Evolutionary conservation across 37 sponge, comb jelly and placozoan genomes (phyloP), one percentile per base, ranked within the genome.

Genomic region (Cliona cf. orientalis): DNA sequence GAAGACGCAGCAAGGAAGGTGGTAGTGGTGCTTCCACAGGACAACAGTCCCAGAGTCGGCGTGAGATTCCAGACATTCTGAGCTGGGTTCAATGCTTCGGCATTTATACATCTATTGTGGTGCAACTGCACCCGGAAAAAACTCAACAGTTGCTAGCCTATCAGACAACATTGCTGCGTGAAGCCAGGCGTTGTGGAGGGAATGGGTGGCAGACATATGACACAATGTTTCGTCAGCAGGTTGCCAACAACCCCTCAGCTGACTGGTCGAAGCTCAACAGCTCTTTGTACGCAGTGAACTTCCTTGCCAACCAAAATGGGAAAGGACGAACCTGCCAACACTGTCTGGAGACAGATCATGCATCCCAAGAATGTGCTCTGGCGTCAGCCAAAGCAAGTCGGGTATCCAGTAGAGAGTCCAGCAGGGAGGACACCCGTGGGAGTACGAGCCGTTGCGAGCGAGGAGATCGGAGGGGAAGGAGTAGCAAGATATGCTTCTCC

Each of bases 231-330:
- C 22, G 45, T 2, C 71, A 69, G 44, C 71, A 69, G 45, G 71
- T 29, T 9, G 71, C 77, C 6, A 37, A 35, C 60, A 59, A 40
- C 17, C 61, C 35, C 7, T 22, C 32, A 5, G 60, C 25, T 39
- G 59, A 75, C 61, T 75, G 76, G 76, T 76, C 77, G 62, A 40
- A 42, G 32, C 42, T 76, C 11, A 76, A 76, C 32, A 41, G 41
- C 28, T 40, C 62, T 0, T 43, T 76, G 11, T 61, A 60, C 44
- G 23, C 62, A n/a, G 31, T 40, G 2, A 62, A 60, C 6, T 76
- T 76, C 62, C 58, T 76, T 60, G 77, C 62, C 34, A 38, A 62
- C 28, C 28, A 35, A 14, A 61, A 42, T 12, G 29, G 38, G 17
- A 21, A 22, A 2, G 71, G 62, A n/a, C 37, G 74, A 26, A 55